Conservation (phyloP, 2,113 vertebrate species). For the Melierax canorus region DNA sequence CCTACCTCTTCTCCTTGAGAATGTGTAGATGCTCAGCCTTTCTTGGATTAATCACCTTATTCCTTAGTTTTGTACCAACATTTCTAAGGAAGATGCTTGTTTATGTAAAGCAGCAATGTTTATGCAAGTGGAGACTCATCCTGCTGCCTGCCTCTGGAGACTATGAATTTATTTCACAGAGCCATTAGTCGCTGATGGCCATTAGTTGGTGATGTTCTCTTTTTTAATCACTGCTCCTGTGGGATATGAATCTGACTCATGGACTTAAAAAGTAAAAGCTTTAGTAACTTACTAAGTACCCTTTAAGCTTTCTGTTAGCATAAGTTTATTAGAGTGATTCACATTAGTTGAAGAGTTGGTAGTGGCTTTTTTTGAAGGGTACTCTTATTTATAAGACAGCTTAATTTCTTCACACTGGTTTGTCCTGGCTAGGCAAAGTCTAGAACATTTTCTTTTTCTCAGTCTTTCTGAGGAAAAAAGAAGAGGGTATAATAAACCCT, state of each 20-base stretch:
- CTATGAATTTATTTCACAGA: neutral
- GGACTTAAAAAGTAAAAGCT: constrained; percentile 1
- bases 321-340: neutral
- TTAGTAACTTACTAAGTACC: neutral
- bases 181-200: neutral
- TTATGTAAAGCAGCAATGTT: neutral
- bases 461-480: neutral
- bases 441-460: neutral
- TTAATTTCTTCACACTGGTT: neutral
- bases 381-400: neutral
- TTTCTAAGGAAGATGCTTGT: neutral
- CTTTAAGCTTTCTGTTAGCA: neutral
- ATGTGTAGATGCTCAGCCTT: neutral
- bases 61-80: neutral
- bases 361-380: neutral
- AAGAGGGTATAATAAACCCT: neutral
- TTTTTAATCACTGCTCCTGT: neutral
- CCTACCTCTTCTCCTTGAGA: neutral
- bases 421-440: neutral
- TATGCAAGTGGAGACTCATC: neutral
- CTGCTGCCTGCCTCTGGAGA: neutral
- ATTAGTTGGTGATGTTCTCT: neutral
- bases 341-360: neutral
- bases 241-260: neutral
- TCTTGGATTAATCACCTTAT: neutral